Conservation (phyloP, 2,797 vertebrate genomes). For the Cottoperca gobio region DNA sequence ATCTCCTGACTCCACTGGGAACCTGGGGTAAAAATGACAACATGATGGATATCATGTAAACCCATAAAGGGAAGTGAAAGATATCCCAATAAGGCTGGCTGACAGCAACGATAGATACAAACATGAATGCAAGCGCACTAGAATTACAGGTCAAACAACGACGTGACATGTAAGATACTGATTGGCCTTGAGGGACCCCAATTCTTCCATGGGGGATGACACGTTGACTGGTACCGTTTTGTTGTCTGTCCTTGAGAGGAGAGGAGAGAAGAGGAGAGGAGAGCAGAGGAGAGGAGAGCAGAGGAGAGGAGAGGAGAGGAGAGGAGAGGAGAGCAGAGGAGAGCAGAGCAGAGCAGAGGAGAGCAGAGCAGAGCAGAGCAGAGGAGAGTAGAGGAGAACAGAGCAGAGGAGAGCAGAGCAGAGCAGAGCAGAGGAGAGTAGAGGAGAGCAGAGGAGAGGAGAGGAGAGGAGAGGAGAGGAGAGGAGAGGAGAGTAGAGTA, state of each 20-base stretch:
- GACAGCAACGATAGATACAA: constrained; percentile 15
- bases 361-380: not conserved
- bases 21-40: not conserved
- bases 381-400: not conserved
- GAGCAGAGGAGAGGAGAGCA: not conserved
- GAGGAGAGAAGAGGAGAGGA: not conserved
- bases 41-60: constrained; percentile 20
- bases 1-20: not conserved
- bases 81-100: not conserved
- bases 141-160: constrained; percentile 33
- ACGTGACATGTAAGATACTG: constrained; percentile 12
- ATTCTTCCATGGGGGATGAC: not conserved
- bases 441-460: not conserved
- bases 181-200: constrained; percentile 18
- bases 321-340: not conserved
- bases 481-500: not conserved
- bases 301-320: not conserved
- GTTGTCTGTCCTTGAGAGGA: constrained; percentile 5
- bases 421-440: not conserved
- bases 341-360: not conserved
- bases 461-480: not conserved
- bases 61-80: constrained; percentile 12
- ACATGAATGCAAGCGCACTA: not conserved
- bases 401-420: not conserved
- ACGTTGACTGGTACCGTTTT: constrained; percentile 15